Evolutionary conservation across 1,140 invertebrate genomes (phyloP), one percentile per base, ranked within the genome.

Genomic region (Lepidotrigona ventralis): DNA sequence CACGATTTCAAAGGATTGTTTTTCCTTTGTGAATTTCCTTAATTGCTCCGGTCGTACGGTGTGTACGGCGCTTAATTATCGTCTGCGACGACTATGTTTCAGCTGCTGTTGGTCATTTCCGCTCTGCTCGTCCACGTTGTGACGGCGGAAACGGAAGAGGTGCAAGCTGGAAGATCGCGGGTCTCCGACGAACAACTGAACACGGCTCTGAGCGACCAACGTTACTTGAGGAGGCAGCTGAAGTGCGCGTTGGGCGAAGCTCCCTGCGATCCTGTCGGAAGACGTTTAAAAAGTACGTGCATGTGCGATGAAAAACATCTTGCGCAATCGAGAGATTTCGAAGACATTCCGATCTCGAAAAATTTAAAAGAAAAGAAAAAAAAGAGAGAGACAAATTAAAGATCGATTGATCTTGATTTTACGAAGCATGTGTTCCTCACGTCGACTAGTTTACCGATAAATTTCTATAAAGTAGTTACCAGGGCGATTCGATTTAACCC

Each of bases 231-330:
- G 88, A 94, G 96, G 86, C 96, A 97, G 89, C 93, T 97, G 54
- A 96, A 96, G 89, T 97, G 96, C 89, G 96, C 96, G 33, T 91
- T 97, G 2, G 96, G 96, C 12, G 96, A 97, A 91, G 96, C 95
- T 8, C 95, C 95, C 0, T 97, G 96, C 85, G 96, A 97, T 88
- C 95, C 96, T 14, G 95, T 97, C 14, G 96, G 96, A 73, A 95
- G 96, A 81, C 93, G 96, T 83, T 92, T 97, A 9, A 97, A 96
- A 95, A 96, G 96, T 97, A 95, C 77, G 78, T 84, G 51, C 29
- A 26, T 12, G 19, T 21, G 6, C 39, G 33, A n/a, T n/a, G n/a
- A n/a, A n/a, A n/a, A n/a, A n/a, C n/a, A n/a, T n/a, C n/a, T 46
- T 6, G 6, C 39, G 21, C 1, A 12, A n/a, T 5, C 33, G 1